Conservation (phyloP, 1,140 invertebrate genomes). For the Patella vulgata region DNA sequence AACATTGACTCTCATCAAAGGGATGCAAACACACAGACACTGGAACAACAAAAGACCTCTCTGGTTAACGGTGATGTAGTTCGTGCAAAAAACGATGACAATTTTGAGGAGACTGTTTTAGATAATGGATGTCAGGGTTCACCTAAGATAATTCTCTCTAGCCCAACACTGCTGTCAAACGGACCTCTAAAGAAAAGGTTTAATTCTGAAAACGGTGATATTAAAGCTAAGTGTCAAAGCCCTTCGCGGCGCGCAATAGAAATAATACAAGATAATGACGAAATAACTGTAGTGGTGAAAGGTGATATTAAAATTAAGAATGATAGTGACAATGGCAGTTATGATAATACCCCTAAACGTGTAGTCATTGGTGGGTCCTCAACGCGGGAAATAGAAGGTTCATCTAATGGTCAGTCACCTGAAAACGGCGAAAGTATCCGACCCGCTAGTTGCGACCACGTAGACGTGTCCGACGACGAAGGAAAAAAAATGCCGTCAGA, state of each 20-base stretch:
- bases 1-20: background rate
- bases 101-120: constrained; percentile 31
- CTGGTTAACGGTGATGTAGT: constrained; percentile 10
- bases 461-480: constrained; percentile 16
- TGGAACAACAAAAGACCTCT: no score
- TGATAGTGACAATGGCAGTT: background rate
- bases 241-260: constrained; percentile 29
- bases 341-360: constrained; percentile 8
- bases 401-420: background rate
- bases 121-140: constrained; percentile 30
- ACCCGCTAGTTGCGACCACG: background rate
- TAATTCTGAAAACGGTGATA: background rate
- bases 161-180: constrained; percentile 12
- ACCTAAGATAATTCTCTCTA: constrained; percentile 36
- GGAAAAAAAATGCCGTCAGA: constrained; percentile 11
- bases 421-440: background rate
- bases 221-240: constrained; percentile 1
- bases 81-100: background rate
- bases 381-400: background rate
- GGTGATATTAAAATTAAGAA: constrained; percentile 35
- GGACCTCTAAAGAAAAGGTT: constrained; percentile 12
- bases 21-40: constrained; percentile 9
- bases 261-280: constrained; percentile 42
- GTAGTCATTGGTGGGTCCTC: background rate
- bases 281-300: constrained; percentile 40